Conservation (phyloP, 2,888 invertebrate species). For the Drosophila neutralis region DNA sequence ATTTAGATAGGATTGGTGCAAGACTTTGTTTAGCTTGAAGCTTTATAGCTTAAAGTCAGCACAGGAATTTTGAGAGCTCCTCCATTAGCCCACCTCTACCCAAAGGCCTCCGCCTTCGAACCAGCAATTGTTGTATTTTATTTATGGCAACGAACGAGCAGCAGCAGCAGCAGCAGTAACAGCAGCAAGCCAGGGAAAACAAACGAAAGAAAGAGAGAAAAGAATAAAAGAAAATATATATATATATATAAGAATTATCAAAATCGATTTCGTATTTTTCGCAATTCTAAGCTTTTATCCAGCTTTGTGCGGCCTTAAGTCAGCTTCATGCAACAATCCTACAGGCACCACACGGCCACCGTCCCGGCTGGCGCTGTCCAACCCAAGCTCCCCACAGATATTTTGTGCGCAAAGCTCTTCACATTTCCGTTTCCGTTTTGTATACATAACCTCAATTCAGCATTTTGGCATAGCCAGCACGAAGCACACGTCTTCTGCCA, state of each 20-base stretch:
- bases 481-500: slow-evolving; percentile 35
- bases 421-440: slow-evolving; percentile 82
- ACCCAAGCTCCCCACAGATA: slow-evolving; percentile 54
- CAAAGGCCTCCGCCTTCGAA: not conserved
- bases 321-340: slow-evolving; percentile 59
- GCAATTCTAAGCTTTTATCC: slow-evolving; percentile 78
- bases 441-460: slow-evolving; percentile 82
- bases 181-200: slow-evolving; percentile 1
- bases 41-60: slow-evolving; percentile 39
- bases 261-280: slow-evolving; percentile 77
- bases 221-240: slow-evolving; percentile 8
- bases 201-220: slow-evolving; percentile 3
- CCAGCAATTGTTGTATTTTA: slow-evolving; percentile 56
- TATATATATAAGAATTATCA: slow-evolving; percentile 42
- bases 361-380: slow-evolving; percentile 20
- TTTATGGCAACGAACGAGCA: slow-evolving; percentile 57
- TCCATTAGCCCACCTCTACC: not conserved
- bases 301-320: slow-evolving; percentile 72
- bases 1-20: slow-evolving; percentile 10
- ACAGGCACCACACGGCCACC: slow-evolving; percentile 8
- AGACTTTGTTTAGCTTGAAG: slow-evolving; percentile 33
- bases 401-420: slow-evolving; percentile 79
- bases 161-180: slow-evolving; percentile 16
- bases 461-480: slow-evolving; percentile 72
- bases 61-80: slow-evolving; percentile 8